These are phyloP conservation scores for Mus spretus DNA, from an alignment of 2,797 vertebrate genomes.

Conservation along the genomic window DNA sequence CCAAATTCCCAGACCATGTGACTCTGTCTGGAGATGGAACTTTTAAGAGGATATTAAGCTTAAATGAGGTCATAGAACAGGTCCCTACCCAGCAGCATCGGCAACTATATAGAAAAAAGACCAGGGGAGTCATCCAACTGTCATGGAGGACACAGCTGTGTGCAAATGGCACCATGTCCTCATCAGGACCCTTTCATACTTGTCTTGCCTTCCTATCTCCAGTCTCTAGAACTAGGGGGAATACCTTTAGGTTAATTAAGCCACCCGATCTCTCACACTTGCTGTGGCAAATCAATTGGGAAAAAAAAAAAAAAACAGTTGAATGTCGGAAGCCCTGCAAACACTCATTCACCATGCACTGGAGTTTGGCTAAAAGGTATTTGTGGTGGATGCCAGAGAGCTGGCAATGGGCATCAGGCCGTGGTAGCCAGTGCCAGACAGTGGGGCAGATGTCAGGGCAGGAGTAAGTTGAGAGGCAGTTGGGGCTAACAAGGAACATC, in stretches of 20 bases:
- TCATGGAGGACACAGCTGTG: neutral
- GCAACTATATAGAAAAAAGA: neutral
- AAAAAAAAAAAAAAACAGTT: neutral
- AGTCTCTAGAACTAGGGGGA: neutral
- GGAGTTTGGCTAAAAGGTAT: neutral
- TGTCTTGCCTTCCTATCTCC: neutral
- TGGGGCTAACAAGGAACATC: neutral
- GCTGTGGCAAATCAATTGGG: neutral
- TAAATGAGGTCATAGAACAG: neutral
- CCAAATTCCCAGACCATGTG: neutral
- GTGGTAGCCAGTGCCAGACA: neutral
- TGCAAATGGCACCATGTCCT: neutral
- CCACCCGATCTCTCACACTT: neutral
- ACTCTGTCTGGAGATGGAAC: neutral
- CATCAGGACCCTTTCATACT: neutral
- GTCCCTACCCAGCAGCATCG: neutral
- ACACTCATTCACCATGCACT: neutral
- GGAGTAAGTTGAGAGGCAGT: neutral
- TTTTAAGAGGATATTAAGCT: neutral
- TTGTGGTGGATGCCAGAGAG: conserved; percentile 3
- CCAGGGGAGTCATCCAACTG: neutral
- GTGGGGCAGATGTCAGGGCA: neutral
- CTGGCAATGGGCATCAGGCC: neutral
- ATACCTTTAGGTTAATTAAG: neutral
- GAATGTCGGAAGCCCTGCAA: neutral